These are phyloP conservation scores for Drosophila auraria DNA, from an alignment of 1,140 invertebrate species.

Conservation along the genomic window DNA sequence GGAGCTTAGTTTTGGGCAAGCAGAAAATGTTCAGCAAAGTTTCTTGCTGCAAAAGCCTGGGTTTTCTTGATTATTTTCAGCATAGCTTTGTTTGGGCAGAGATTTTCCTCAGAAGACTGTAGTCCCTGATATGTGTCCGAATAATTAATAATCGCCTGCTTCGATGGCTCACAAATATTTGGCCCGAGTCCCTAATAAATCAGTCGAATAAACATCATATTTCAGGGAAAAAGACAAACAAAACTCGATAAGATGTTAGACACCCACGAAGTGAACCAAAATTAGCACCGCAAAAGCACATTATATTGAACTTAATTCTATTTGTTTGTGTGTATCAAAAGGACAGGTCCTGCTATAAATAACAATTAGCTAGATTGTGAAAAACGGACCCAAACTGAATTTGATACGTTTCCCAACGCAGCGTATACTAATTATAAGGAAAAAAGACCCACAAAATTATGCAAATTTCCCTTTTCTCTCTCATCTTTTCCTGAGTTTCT, in stretches of 20 bases:
- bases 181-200: slow-evolving; percentile 19
- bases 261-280: slow-evolving; percentile 11
- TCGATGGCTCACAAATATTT: slow-evolving; percentile 56
- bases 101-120: background rate
- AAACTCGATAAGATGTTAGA: slow-evolving; percentile 29
- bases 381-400: slow-evolving; percentile 57
- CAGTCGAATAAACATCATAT: slow-evolving; percentile 56
- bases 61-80: slow-evolving; percentile 12
- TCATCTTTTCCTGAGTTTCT: slow-evolving; percentile 14
- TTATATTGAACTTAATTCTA: slow-evolving; percentile 76
- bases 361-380: slow-evolving; percentile 80
- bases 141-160: slow-evolving; percentile 37
- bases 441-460: slow-evolving; percentile 44
- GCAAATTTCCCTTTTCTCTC: slow-evolving; percentile 24
- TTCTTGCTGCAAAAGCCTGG: background rate
- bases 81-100: background rate
- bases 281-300: slow-evolving; percentile 38
- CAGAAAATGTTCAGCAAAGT: slow-evolving; percentile 21
- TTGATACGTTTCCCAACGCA: slow-evolving; percentile 26
- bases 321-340: slow-evolving; percentile 49
- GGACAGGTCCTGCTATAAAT: slow-evolving; percentile 66
- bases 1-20: slow-evolving; percentile 28
- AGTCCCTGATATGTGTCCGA: background rate
- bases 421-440: slow-evolving; percentile 67
- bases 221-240: slow-evolving; percentile 28